These are phyloP conservation scores for Popillia japonica DNA, from an alignment of 1,140 invertebrate genomes.

Conservation along the genomic window DNA sequence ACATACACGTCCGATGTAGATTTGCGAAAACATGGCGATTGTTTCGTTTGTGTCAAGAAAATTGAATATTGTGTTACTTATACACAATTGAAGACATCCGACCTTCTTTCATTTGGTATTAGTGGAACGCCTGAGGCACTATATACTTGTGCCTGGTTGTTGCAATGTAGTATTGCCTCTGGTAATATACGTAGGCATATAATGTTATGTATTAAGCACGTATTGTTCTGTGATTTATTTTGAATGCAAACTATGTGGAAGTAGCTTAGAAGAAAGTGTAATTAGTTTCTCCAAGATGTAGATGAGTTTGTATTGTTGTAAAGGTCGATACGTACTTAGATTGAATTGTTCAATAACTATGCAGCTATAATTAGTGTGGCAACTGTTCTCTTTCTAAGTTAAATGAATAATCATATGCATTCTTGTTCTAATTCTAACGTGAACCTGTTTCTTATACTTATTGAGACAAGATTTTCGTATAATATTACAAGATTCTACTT, in stretches of 20 bases:
- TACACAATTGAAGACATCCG: slow-evolving; percentile 6
- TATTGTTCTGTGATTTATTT: slow-evolving; percentile 6
- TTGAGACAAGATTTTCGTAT: too few relatives aligned
- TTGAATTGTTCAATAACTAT: too few relatives aligned
- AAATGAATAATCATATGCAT: too few relatives aligned
- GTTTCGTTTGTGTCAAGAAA: slow-evolving; percentile 6
- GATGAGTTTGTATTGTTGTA: background rate
- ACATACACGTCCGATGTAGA: background rate
- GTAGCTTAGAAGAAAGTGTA: slow-evolving; percentile 14
- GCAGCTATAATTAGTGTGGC: too few relatives aligned
- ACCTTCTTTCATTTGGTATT: slow-evolving; percentile 11
- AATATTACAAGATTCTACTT: too few relatives aligned
- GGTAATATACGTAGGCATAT: slow-evolving; percentile 1
- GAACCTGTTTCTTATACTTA: too few relatives aligned
- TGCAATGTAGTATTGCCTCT: slow-evolving; percentile 9
- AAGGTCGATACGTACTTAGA: too few relatives aligned
- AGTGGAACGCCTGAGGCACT: background rate
- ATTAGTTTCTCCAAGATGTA: background rate
- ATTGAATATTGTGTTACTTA: slow-evolving; percentile 1
- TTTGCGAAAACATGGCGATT: background rate
- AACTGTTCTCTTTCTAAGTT: too few relatives aligned
- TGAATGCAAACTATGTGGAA: slow-evolving; percentile 3
- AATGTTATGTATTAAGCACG: slow-evolving; percentile 18
- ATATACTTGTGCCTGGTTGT: background rate
- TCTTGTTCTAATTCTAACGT: too few relatives aligned